Evolutionary conservation across 2,888 invertebrate genomes (phyloP).

Genomic region (Caradrina kadenii): DNA sequence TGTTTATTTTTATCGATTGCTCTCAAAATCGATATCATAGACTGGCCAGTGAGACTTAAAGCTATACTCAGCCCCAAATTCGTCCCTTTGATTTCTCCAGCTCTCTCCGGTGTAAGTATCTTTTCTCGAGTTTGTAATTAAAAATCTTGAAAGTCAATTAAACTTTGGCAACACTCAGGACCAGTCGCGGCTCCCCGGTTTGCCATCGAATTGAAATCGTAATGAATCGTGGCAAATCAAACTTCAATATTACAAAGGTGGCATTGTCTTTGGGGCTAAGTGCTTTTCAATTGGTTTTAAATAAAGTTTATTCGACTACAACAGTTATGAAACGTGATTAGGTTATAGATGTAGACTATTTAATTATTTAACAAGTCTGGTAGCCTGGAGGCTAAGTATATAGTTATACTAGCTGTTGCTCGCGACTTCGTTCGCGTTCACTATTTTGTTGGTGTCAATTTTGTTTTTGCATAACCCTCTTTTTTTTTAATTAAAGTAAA

Average conservation of each 20-base stretch:
- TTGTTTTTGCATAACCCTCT: too few relatives aligned
- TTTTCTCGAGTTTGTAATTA: conserved; percentile 84
- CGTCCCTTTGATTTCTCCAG: conserved; percentile 46
- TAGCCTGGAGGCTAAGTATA: not conserved
- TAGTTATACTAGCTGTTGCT: too few relatives aligned
- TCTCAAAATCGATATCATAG: too few relatives aligned
- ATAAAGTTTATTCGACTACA: not conserved
- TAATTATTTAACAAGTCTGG: not conserved
- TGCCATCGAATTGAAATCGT: conserved; percentile 74
- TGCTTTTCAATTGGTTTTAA: conserved; percentile 40
- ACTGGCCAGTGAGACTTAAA: not conserved
- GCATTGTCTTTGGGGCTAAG: conserved; percentile 46
- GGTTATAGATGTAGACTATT: not conserved
- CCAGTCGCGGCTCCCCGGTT: conserved; percentile 66
- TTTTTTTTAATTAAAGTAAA: too few relatives aligned
- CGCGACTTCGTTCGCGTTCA: too few relatives aligned
- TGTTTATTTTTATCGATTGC: too few relatives aligned
- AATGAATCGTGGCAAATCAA: conserved; percentile 80
- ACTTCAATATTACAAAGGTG: conserved; percentile 71
- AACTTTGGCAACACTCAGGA: conserved; percentile 75
- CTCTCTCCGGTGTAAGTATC: conserved; percentile 69
- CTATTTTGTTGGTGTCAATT: too few relatives aligned
- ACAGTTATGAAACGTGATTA: not conserved
- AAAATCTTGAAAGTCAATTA: conserved; percentile 89
- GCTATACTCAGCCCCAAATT: conserved; percentile 30